Percentiles rank a stretch among this genome's conserved stretches.
Conservation (phyloP, 2,888 invertebrate genomes). For the Cancer borealis region DNA sequence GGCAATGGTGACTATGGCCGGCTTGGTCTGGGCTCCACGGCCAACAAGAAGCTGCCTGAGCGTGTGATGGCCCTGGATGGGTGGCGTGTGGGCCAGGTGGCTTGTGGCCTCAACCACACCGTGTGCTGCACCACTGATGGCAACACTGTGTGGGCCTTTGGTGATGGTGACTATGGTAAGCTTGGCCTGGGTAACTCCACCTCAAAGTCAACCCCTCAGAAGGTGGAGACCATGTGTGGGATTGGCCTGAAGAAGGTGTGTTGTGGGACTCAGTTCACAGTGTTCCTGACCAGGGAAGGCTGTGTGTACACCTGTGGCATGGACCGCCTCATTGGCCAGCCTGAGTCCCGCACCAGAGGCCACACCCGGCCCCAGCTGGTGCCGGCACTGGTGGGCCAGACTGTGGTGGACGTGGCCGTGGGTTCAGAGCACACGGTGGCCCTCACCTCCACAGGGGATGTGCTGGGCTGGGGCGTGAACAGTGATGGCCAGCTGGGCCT, state of each 20-base stretch:
- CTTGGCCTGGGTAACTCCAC: slow-evolving; percentile 80
- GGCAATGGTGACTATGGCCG: slow-evolving; percentile 86
- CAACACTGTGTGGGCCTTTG: slow-evolving; percentile 84
- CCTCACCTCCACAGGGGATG: slow-evolving; percentile 83
- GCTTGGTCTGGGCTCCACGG: slow-evolving; percentile 81
- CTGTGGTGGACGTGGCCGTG: slow-evolving; percentile 83
- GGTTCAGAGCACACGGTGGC: slow-evolving; percentile 85
- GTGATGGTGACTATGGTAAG: slow-evolving; percentile 85
- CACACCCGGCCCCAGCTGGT: slow-evolving; percentile 83
- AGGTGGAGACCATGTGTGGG: slow-evolving; percentile 83
- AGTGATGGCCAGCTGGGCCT: slow-evolving; percentile 84
- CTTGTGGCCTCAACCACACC: slow-evolving; percentile 85
- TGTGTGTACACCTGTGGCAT: slow-evolving; percentile 84
- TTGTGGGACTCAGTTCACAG: slow-evolving; percentile 85
- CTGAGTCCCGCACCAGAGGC: slow-evolving; percentile 81
- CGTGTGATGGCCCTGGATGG: slow-evolving; percentile 82
- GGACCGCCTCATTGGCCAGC: slow-evolving; percentile 84
- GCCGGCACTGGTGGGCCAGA: slow-evolving; percentile 81
- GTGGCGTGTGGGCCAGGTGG: slow-evolving; percentile 82
- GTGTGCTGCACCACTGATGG: slow-evolving; percentile 84
- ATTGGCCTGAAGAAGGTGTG: slow-evolving; percentile 83
- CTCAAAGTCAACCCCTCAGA: slow-evolving; percentile 80
- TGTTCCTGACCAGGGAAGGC: slow-evolving; percentile 84
- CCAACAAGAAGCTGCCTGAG: slow-evolving; percentile 85
- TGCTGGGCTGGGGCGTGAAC: slow-evolving; percentile 85